Conservation (phyloP, 2,888 invertebrate genomes). For the Cheilosia vernalis region DNA sequence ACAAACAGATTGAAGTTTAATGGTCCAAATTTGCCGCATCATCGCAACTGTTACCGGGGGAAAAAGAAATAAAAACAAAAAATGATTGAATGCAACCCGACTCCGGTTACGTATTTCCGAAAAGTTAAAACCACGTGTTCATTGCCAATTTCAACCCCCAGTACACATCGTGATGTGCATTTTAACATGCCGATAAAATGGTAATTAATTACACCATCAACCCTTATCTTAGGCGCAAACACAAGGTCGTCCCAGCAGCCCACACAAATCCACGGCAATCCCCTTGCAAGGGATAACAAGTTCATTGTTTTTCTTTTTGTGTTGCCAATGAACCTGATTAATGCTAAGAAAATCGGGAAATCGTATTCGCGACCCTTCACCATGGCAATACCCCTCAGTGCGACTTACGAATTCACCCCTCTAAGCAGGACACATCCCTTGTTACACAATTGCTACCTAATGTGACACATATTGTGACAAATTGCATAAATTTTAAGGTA, state of each 20-base stretch:
- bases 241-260: constrained; percentile 57
- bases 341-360: constrained; percentile 48
- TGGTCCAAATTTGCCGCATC: constrained; percentile 53
- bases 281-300: constrained; percentile 48
- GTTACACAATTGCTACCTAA: constrained; percentile 81
- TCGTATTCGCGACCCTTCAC: constrained; percentile 7
- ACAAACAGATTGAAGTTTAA: constrained; percentile 57
- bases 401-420: constrained; percentile 39
- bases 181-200: constrained; percentile 76
- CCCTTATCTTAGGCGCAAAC: constrained; percentile 30
- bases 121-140: constrained; percentile 71
- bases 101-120: not conserved
- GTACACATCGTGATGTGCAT: constrained; percentile 74
- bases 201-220: constrained; percentile 75
- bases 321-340: constrained; percentile 75
- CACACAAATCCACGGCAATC: constrained; percentile 60
- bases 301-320: constrained; percentile 49
- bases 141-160: constrained; percentile 47
- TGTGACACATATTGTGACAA: constrained; percentile 84
- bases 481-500: constrained; percentile 79
- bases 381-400: not conserved
- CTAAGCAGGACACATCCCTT: constrained; percentile 38
- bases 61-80: not conserved
- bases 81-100: not conserved
- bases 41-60: constrained; percentile 50